Evolutionary conservation across 2,797 vertebrate species (phyloP).

Genomic region (Discoglossus pictus): DNA sequence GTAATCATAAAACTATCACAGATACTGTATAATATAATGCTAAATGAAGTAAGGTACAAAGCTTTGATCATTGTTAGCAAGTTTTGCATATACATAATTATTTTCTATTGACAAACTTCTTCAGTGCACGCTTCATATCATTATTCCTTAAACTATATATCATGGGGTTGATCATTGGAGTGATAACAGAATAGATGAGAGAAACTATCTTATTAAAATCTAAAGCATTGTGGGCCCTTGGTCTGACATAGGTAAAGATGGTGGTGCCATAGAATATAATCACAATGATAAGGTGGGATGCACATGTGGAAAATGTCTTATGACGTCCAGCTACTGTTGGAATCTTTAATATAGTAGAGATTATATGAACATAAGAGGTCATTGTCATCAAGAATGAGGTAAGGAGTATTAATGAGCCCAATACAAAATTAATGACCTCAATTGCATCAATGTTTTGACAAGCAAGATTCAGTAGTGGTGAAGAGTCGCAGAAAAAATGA

Average conservation of each 20-base stretch:
- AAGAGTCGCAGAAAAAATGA: constrained; percentile 60
- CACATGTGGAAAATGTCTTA: constrained; percentile 26
- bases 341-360: constrained; percentile 33
- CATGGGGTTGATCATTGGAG: constrained; percentile 60
- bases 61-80: not conserved
- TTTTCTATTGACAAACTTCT: constrained; percentile 2
- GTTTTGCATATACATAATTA: not conserved
- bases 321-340: constrained; percentile 21
- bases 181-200: constrained; percentile 59
- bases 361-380: constrained; percentile 28
- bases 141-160: constrained; percentile 59
- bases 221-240: constrained; percentile 55
- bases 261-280: constrained; percentile 43
- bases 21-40: not conserved
- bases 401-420: constrained; percentile 30
- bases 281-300: constrained; percentile 33
- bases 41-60: too few relatives aligned
- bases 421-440: constrained; percentile 26
- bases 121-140: constrained; percentile 56
- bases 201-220: constrained; percentile 60
- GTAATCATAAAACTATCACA: too few relatives aligned
- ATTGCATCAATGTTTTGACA: constrained; percentile 45
- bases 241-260: constrained; percentile 57
- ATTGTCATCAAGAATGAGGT: constrained; percentile 17
- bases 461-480: constrained; percentile 39